Percentiles rank a stretch among this genome's conserved stretches.
Conservation (phyloP, 2,113 vertebrate species). For the Chaetorhynchus papuensis region DNA sequence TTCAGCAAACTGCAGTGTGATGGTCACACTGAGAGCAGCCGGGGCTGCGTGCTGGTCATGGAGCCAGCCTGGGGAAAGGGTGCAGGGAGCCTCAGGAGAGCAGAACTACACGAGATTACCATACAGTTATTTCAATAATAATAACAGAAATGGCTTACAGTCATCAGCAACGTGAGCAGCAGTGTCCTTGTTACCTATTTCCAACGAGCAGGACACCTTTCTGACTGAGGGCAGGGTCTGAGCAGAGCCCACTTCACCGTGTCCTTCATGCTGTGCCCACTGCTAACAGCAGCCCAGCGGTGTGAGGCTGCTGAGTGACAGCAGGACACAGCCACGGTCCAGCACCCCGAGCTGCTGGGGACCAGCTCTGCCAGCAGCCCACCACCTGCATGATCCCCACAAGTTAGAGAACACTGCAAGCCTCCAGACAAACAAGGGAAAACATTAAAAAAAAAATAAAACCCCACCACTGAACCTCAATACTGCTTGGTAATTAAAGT, state of each 20-base stretch:
- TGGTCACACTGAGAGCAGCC: not conserved
- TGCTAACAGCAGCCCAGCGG: rapidly evolving
- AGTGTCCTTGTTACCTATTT: not conserved
- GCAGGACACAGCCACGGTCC: not conserved
- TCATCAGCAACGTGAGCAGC: not conserved
- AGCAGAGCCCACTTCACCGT: rapidly evolving
- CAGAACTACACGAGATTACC: not conserved
- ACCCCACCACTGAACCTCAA: not conserved
- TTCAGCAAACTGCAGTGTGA: rapidly evolving
- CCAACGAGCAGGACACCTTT: not conserved
- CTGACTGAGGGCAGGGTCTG: rapidly evolving
- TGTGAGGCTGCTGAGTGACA: rapidly evolving
- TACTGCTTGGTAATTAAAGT: rapidly evolving
- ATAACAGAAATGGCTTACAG: not conserved
- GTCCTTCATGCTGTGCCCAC: rapidly evolving
- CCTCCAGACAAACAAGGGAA: not conserved
- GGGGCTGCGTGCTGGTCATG: rapidly evolving
- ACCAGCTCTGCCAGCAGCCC: not conserved
- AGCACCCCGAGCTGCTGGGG: rapidly evolving
- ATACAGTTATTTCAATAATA: not conserved
- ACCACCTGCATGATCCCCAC: rapidly evolving
- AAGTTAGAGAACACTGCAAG: not conserved
- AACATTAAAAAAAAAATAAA: not conserved
- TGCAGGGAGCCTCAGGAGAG: not conserved
- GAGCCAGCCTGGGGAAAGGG: not conserved